phyloP scores from a whole-genome alignment of 2,888 invertebrate genomes.

The Pterostichus madidus region DNA sequence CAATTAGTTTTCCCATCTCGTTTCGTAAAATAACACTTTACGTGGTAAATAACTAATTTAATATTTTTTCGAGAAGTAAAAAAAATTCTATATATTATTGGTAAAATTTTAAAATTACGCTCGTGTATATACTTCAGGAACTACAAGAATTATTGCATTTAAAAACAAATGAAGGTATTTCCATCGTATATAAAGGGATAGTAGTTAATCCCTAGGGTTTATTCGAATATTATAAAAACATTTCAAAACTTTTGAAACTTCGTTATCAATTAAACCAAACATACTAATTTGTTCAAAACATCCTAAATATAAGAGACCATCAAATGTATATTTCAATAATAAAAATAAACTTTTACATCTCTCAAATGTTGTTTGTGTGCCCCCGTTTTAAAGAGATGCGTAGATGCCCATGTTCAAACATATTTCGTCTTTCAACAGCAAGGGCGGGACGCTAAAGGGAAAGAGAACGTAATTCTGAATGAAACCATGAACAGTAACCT shows the following conservation, averaged over 20 bases:
- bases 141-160: too few species aligned
- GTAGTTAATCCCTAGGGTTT: background rate
- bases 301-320: background rate
- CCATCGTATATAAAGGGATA: too few species aligned
- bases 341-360: background rate
- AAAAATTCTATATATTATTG: too few species aligned
- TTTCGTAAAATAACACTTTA: too few species aligned
- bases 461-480: slow-evolving; percentile 37
- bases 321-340: background rate
- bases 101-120: too few species aligned
- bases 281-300: slow-evolving; percentile 3
- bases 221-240: background rate
- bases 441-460: background rate
- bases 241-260: slow-evolving; percentile 5
- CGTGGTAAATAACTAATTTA: too few species aligned
- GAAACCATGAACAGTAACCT: slow-evolving; percentile 38
- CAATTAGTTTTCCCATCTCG: too few species aligned
- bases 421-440: slow-evolving; percentile 8
- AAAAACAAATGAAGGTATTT: too few species aligned
- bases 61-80: too few species aligned
- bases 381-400: background rate
- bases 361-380: background rate
- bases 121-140: too few species aligned
- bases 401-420: slow-evolving; percentile 12
- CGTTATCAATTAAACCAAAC: slow-evolving; percentile 6